Base-by-base conservation (phyloP, 1,140 invertebrate genomes). In the Dinothrombium tinctorium region DNA sequence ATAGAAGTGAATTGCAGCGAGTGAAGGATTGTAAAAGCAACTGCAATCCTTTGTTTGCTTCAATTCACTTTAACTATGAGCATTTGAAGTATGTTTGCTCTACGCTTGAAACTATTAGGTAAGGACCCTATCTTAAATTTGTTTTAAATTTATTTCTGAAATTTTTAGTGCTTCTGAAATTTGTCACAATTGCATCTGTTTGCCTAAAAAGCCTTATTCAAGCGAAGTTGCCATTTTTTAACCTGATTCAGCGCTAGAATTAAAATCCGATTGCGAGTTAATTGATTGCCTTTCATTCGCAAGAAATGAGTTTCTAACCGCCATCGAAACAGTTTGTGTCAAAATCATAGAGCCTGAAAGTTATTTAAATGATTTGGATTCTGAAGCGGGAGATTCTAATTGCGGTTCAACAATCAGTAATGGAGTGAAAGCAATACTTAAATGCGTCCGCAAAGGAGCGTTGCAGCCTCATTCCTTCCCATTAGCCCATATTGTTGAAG, bases 311-410 rank as follows among this genome's bases (percentile, higher is more conserved):
- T n/a, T n/a, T n/a, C n/a, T n/a, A n/a, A n/a, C n/a, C n/a, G n/a
- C n/a, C n/a, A n/a, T 40, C 4, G 17, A 14, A 5, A 20, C 7
- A 7, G 39, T 29, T 15, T 40, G 39, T 33, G 4, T 21, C 19
- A 11, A 6, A 14, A 4, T 40, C n/a, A 14, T 33, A 1, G 26
- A 31, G 22, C n/a, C 12, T 15, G 41, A 46, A 33, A 17, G 14
- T n/a, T 22, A 40, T 37, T 24, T 46, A 2, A 82, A 84, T 54
- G 54, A 59, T 20, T 53, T 83, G 12, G 79, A 84, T 53, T 66
- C 63, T 0, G 69, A 69, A 4, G 72, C 73, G 53, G 80, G 80
- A 2, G 80, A 84, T 54, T 76, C 76, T 0, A 78, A 84, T 51
- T 78, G 74, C 56, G 79, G 80, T 3, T 66, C 67, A 1, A 82